Base-by-base conservation (phyloP, 2,888 invertebrate species). In the Nasonovia ribisnigri region DNA sequence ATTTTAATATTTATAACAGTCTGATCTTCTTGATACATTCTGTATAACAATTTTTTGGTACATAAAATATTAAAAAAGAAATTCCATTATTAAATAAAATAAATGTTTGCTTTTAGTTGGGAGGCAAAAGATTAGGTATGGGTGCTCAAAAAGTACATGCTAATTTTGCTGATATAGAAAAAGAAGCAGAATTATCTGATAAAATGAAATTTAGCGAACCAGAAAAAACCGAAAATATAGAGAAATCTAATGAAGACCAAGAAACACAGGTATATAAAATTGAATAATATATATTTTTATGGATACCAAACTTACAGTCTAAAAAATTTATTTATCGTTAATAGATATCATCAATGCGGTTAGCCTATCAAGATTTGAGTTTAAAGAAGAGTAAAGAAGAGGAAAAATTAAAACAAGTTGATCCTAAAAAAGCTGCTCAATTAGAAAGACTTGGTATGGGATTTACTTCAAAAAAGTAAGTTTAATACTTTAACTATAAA, bases 91-190 rank as follows among this genome's bases (percentile, higher is more conserved):
- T n/a, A n/a, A 48, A 77, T 84, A 94, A 93, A 92, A 84, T 94
- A 10, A 94, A 94, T 94, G 91, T 94, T 88, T 93, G 92, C 94
- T 95, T 95, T n/a, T 95, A 98, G 98, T 95, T 98, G 95, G 99
- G 98, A 29, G 97, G 97, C 0, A 98, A 98, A 95, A 99, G 98
- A 95, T 97, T 98, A 84, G 98, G 98, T 0, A 96, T 99, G 92
- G 99, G 99, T 91, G 99, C 99, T 36, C 99, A 98, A 91, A 98
- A 98, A 96, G 98, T 99, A 51, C 98, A 98, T 95, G 97, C 98
- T 8, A 98, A 99, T 96, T 99, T 99, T 96, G 98, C 98, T 42
- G 99, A 99, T 95, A 97, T 99, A 94, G 99, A 99, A 96, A 97
- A 97, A 95, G 98, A 98, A 95, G 99, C 99, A 13, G 97, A 97